Evolutionary conservation across 2,113 vertebrate species (phyloP).

Genomic region (Laticauda laticaudata): DNA sequence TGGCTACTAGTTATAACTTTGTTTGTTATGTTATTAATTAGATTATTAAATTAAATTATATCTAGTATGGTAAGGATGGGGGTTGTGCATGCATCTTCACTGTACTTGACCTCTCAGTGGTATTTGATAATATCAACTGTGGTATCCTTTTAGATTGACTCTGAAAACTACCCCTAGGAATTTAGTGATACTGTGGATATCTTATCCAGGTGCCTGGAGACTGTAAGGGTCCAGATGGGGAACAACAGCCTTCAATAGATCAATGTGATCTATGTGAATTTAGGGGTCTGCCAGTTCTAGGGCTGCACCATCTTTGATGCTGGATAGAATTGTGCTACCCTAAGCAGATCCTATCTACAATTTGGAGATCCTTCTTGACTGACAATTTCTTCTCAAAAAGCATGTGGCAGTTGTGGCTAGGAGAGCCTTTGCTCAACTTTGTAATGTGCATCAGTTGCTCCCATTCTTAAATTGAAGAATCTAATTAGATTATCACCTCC

Average conservation of each 20-base stretch:
- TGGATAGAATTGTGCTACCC: background rate
- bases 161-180: background rate
- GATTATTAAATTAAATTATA: background rate
- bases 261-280: too few relatives aligned
- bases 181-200: background rate
- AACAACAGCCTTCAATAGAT: background rate
- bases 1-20: too few relatives aligned
- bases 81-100: background rate
- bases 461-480: background rate
- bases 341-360: background rate
- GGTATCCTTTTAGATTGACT: background rate
- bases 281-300: background rate
- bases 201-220: too few relatives aligned
- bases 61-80: background rate
- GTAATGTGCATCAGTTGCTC: background rate
- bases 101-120: background rate
- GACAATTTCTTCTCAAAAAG: background rate
- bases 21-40: too few relatives aligned
- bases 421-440: background rate
- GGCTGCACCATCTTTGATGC: background rate
- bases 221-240: background rate
- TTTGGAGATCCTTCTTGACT: background rate
- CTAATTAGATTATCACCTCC: background rate
- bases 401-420: background rate
- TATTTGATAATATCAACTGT: background rate